Evolutionary conservation across 2,888 invertebrate species (phyloP).

Genomic region (Folsomia manolachei): DNA sequence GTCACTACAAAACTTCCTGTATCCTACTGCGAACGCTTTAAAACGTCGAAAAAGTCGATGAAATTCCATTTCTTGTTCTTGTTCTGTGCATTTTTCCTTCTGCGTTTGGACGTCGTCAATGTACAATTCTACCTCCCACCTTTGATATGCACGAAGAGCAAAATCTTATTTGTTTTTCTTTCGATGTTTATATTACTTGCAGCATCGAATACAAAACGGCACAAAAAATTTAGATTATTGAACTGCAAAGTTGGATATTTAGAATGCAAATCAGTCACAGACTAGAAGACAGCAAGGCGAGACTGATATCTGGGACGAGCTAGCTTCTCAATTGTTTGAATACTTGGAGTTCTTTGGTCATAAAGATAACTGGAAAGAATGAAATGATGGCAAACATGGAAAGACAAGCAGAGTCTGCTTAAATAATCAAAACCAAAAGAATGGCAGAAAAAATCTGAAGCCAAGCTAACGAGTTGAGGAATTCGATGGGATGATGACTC

Average conservation of each 20-base stretch:
- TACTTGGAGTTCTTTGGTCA: background rate
- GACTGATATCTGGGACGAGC: background rate
- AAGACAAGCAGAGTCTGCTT: background rate
- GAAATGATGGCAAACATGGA: constrained; percentile 14
- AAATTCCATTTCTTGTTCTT: background rate
- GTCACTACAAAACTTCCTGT: background rate
- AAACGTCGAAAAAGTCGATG: background rate
- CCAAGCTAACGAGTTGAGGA: constrained; percentile 16
- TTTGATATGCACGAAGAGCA: no score
- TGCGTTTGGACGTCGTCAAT: no score
- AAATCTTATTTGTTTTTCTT: no score
- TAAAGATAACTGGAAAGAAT: constrained; percentile 20
- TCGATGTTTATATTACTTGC: no score
- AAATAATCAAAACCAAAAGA: background rate
- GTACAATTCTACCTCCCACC: no score
- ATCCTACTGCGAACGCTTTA: background rate
- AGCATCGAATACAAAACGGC: no score
- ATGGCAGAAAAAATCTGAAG: constrained; percentile 1
- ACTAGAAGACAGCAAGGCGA: background rate
- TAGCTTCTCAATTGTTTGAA: constrained; percentile 1
- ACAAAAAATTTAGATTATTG: background rate
- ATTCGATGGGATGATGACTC: constrained; percentile 22
- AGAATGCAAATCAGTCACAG: background rate
- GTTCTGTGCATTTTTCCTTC: background rate
- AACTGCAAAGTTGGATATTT: background rate